Percentiles rank a stretch among this genome's conserved stretches.
These are phyloP conservation scores for Ophioninae sp. DNA, from an alignment of 2,888 invertebrate genomes.

Conservation along the genomic window DNA sequence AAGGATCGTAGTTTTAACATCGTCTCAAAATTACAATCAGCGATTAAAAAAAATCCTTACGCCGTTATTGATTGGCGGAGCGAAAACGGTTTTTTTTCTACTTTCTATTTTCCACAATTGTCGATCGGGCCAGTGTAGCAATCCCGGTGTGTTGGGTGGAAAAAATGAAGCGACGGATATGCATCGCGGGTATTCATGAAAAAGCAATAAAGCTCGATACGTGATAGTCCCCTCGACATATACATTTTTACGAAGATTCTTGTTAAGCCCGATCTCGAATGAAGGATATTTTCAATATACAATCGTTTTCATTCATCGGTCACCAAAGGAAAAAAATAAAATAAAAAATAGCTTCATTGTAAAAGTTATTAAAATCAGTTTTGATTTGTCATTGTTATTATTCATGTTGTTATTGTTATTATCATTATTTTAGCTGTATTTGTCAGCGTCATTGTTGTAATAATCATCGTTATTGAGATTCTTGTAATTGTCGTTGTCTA, in stretches of 20 bases:
- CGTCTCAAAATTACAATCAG: background rate
- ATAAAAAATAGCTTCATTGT: background rate
- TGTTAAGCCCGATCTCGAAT: slow-evolving; percentile 4
- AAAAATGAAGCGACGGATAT: slow-evolving; percentile 15
- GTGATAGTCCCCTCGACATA: slow-evolving; percentile 19
- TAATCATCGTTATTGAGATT: no score
- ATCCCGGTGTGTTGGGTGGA: slow-evolving; percentile 12
- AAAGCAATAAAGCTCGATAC: slow-evolving; percentile 56
- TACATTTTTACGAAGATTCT: background rate
- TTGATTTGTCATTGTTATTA: background rate
- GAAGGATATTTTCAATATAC: slow-evolving; percentile 25
- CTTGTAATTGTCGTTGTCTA: no score
- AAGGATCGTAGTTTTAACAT: background rate
- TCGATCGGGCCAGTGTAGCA: slow-evolving; percentile 26
- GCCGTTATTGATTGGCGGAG: background rate
- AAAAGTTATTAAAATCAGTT: background rate
- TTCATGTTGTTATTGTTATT: background rate
- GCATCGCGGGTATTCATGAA: slow-evolving; percentile 34
- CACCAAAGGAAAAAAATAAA: background rate
- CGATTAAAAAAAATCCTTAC: background rate
- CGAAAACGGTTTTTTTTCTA: background rate
- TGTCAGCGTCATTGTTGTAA: no score
- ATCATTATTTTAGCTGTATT: no score
- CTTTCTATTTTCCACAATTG: slow-evolving; percentile 13
- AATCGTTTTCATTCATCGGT: slow-evolving; percentile 1